Evolutionary conservation across 2,888 invertebrate genomes (phyloP).

Genomic region (Drosophila paranaensis): DNA sequence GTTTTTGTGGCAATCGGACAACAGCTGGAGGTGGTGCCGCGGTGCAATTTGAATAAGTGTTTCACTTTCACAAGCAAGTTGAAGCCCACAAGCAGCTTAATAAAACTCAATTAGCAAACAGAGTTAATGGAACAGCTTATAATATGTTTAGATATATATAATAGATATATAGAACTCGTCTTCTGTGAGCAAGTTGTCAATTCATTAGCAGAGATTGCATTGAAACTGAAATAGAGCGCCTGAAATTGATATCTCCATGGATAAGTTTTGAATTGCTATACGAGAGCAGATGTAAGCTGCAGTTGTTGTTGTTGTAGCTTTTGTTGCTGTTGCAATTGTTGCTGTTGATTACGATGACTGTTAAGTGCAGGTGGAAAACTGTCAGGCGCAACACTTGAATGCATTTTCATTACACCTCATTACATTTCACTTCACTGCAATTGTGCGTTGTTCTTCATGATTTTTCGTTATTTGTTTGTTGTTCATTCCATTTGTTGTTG

Average conservation of each 20-base stretch:
- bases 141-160: background rate
- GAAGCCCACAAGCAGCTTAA: constrained; percentile 12
- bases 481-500: constrained; percentile 25
- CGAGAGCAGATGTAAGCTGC: constrained; percentile 1
- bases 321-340: constrained; percentile 29
- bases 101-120: constrained; percentile 28
- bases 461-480: constrained; percentile 42
- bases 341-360: constrained; percentile 64
- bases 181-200: background rate
- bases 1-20: constrained; percentile 22
- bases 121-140: constrained; percentile 14
- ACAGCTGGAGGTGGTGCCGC: constrained; percentile 28
- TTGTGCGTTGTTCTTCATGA: constrained; percentile 65
- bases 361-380: constrained; percentile 72
- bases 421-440: constrained; percentile 78
- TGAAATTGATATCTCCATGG: constrained; percentile 14
- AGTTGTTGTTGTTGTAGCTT: constrained; percentile 13
- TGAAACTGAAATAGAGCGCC: constrained; percentile 1
- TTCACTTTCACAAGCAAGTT: constrained; percentile 21
- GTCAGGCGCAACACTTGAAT: constrained; percentile 70
- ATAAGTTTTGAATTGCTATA: constrained; percentile 31
- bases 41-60: constrained; percentile 57
- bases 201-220: constrained; percentile 3
- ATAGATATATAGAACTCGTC: background rate
- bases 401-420: constrained; percentile 79